Evolutionary conservation across 2,113 vertebrate species (phyloP), one percentile per base, ranked within the genome.

Genomic region (Gasterosteus aculeatus): DNA sequence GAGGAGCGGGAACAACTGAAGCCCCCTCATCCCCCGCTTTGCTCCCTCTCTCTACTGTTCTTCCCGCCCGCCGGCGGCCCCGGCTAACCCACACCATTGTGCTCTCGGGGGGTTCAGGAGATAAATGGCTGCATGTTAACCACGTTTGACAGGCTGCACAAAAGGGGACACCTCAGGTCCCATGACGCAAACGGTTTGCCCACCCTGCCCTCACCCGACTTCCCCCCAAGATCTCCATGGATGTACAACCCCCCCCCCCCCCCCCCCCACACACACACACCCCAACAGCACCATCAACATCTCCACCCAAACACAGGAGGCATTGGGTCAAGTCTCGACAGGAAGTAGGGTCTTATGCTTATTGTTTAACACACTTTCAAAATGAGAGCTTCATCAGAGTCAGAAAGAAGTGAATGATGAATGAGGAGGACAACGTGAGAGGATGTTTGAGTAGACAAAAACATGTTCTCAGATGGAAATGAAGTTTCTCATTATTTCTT

Each of bases 81-180:
- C 63, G 87, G 85, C 89, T 88, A 87, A 68, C 89, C 92, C 81
- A 87, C 86, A 90, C 93, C 91, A 93, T 94, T 95, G 94, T 95
- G 93, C 89, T 49, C 86, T 75, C 84, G 86, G 90, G 93, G 93
- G 94, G 94, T 90, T 95, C 94, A 92, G 93, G 93, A 95, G 94
- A 95, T 95, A 96, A 96, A 96, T 95, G 95, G 94, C 93, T 86
- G 93, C 93, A 93, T 93, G 95, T 95, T 98, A 97, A 97, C 95
- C 95, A 96, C 94, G 95, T 97, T 97, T 97, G 96, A 96, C 96
- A 96, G 96, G 95, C 94, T 91, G 92, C 92, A 96, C 95, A 96
- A 96, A 96, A 95, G 94, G 94, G 95, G 94, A 94, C 96, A 96
- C 96, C 95, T 95, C 96, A 92, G 94, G 95, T 96, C 95, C 94